These are phyloP conservation scores for Aselliscus stoliczkanus DNA, from an alignment of 2,797 vertebrate genomes.

Conservation along the genomic window DNA sequence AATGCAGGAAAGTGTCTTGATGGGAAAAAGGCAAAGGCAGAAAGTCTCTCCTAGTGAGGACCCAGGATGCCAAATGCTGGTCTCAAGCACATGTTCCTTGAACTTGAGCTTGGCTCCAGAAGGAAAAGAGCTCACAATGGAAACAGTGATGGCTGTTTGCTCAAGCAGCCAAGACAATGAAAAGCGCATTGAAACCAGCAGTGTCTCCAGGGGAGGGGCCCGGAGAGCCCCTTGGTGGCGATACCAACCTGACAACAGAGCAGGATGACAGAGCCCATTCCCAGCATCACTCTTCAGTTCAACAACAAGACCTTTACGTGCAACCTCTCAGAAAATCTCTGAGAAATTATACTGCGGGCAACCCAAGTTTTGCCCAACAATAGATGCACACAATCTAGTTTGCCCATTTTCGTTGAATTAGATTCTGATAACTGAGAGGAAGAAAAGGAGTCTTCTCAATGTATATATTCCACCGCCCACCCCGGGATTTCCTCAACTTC, in stretches of 20 bases:
- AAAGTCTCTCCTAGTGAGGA: conserved; percentile 36
- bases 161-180: conserved; percentile 37
- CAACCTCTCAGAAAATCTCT: neutral
- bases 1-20: neutral
- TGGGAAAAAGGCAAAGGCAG: conserved; percentile 30
- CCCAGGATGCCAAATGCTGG: conserved; percentile 9
- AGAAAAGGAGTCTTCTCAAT: neutral
- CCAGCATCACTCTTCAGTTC: neutral
- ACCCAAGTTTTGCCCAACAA: neutral
- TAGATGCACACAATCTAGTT: neutral
- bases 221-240: neutral
- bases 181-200: conserved; percentile 54
- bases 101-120: neutral
- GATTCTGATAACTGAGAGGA: neutral
- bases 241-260: neutral
- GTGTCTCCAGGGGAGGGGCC: conserved; percentile 6
- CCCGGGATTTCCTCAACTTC: neutral
- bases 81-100: neutral
- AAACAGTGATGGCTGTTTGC: conserved; percentile 49
- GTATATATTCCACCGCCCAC: neutral
- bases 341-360: neutral
- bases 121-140: neutral
- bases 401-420: neutral
- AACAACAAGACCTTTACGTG: conserved; percentile 31
- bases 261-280: neutral